Evolutionary conservation across 2,113 vertebrate genomes (phyloP).

Genomic region (Genyomyrus donnyi): DNA sequence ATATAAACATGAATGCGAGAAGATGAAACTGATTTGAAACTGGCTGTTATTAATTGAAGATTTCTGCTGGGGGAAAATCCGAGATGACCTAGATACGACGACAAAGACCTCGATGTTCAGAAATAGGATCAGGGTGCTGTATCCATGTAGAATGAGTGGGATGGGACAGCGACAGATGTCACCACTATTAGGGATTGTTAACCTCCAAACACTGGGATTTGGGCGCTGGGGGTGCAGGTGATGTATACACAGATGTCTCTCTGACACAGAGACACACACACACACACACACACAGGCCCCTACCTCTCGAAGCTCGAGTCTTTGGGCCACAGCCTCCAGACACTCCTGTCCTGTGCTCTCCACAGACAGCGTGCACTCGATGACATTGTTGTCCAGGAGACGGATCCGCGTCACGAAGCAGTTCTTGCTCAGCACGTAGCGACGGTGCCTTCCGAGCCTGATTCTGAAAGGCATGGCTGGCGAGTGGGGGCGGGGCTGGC

Average conservation of each 20-base stretch:
- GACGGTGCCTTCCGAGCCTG: constrained; percentile 81
- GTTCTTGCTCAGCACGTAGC: constrained; percentile 97
- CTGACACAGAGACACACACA: neutral
- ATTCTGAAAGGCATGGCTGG: constrained; percentile 89
- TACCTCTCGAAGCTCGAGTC: constrained; percentile 91
- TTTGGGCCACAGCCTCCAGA: constrained; percentile 87
- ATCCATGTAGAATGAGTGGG: neutral
- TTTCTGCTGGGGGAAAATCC: neutral
- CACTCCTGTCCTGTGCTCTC: constrained; percentile 95
- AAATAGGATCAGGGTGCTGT: neutral
- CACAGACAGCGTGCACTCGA: constrained; percentile 89
- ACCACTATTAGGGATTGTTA: no score
- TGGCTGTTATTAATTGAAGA: neutral
- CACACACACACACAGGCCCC: constrained; percentile 29
- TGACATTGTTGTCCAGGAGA: constrained; percentile 80
- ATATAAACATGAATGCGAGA: neutral
- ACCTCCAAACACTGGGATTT: no score
- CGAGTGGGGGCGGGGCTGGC: neutral
- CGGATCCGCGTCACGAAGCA: constrained; percentile 91
- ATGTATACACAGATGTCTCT: neutral
- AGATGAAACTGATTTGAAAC: neutral
- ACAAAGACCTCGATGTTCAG: neutral
- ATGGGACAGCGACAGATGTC: neutral
- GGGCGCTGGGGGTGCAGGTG: no score
- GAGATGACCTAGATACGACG: neutral